Percentiles rank a stretch among this genome's conserved stretches.
Conservation (phyloP, 2,888 invertebrate species). For the Drosophila limbata region DNA sequence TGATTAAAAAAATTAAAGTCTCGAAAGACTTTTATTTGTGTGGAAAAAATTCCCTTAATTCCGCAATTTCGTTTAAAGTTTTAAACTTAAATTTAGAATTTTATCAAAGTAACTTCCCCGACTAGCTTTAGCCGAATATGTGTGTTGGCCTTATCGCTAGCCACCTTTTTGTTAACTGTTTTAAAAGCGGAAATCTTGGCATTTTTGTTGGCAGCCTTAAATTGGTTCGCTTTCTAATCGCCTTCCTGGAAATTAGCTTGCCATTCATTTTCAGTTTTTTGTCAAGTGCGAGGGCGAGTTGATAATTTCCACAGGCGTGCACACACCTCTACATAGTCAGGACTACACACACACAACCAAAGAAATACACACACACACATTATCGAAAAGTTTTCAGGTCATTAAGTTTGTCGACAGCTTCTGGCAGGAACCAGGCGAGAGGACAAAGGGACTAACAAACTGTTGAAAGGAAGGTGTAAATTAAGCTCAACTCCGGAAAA, state of each 20-base stretch:
- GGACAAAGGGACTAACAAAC: slow-evolving; percentile 15
- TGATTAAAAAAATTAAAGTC: too few relatives aligned
- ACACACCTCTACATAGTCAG: slow-evolving; percentile 31
- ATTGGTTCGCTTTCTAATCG: slow-evolving; percentile 69
- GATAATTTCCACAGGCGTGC: slow-evolving; percentile 68
- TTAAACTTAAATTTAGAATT: not conserved
- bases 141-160: slow-evolving; percentile 28
- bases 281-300: slow-evolving; percentile 55
- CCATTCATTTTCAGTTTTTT: slow-evolving; percentile 57
- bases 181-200: slow-evolving; percentile 32
- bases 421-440: slow-evolving; percentile 35
- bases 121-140: slow-evolving; percentile 29
- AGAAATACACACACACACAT: slow-evolving; percentile 64
- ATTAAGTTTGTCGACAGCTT: slow-evolving; percentile 83
- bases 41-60: too few relatives aligned
- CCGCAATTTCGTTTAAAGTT: not conserved
- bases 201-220: slow-evolving; percentile 41
- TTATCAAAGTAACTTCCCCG: too few relatives aligned
- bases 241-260: slow-evolving; percentile 71
- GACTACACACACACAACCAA: slow-evolving; percentile 54
- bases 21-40: too few relatives aligned
- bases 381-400: slow-evolving; percentile 85
- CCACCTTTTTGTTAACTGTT: slow-evolving; percentile 38
- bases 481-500: slow-evolving; percentile 39
- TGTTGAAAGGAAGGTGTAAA: slow-evolving; percentile 49